Evolutionary conservation across 2,113 vertebrate species (phyloP).

Genomic region (Vireo altiloquus): DNA sequence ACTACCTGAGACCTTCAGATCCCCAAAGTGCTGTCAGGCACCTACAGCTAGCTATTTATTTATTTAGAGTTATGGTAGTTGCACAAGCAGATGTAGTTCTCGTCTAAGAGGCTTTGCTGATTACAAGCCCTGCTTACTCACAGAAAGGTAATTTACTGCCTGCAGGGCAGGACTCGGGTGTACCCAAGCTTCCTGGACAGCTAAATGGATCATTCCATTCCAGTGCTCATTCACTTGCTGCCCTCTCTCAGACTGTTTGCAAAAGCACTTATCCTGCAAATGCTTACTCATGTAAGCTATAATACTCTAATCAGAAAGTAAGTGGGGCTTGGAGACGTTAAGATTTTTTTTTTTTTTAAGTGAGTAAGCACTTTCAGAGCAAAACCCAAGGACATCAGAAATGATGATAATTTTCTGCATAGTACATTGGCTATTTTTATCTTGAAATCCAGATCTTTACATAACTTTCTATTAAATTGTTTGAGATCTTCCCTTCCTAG

Average conservation of each 20-base stretch:
- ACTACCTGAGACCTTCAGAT: background rate
- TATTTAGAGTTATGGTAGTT: background rate
- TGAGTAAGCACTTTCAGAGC: conserved; percentile 32
- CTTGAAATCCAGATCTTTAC: conserved; percentile 34
- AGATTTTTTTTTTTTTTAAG: background rate
- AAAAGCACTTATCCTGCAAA: conserved; percentile 24
- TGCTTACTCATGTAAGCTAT: conserved; percentile 52
- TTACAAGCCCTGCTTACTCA: background rate
- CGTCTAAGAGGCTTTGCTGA: background rate
- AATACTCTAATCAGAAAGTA: conserved; percentile 35
- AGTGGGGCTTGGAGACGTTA: background rate
- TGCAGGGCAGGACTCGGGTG: background rate
- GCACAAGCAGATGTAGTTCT: background rate
- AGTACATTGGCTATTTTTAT: conserved; percentile 26
- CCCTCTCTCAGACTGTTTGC: background rate
- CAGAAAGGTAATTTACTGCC: conserved; percentile 26
- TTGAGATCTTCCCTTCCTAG: background rate
- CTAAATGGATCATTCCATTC: conserved; percentile 48
- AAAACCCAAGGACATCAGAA: conserved; percentile 42
- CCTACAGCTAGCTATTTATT: background rate
- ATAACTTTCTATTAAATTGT: conserved; percentile 41
- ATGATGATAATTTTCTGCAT: background rate
- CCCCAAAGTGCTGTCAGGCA: background rate
- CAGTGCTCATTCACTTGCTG: conserved; percentile 8
- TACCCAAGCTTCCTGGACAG: background rate